Evolutionary conservation across 1,140 invertebrate genomes (phyloP).

Genomic region (Drosophila micromelanica): DNA sequence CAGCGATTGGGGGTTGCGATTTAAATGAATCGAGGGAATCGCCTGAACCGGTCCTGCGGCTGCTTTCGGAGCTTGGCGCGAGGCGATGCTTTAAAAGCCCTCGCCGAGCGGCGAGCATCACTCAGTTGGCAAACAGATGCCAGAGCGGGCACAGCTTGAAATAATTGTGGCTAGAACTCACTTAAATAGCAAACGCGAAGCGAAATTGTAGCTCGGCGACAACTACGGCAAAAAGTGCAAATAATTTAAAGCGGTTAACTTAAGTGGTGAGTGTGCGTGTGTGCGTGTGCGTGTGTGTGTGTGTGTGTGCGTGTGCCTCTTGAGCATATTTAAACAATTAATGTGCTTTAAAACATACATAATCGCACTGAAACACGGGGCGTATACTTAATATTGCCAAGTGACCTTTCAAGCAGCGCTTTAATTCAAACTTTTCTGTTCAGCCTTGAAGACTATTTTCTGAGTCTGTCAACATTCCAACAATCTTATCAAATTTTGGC

Average conservation of each 20-base stretch:
- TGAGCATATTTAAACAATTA: conserved; percentile 51
- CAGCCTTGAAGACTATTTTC: conserved; percentile 20
- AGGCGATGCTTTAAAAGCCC: conserved; percentile 67
- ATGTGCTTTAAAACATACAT: conserved; percentile 46
- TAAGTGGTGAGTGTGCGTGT: conserved; percentile 67
- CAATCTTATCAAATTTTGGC: conserved; percentile 23
- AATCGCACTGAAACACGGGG: conserved; percentile 13
- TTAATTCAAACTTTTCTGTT: conserved; percentile 7
- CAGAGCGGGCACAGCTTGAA: conserved; percentile 46
- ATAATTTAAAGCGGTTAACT: conserved; percentile 73
- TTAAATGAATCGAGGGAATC: not conserved
- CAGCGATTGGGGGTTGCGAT: not conserved
- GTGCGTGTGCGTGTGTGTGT: conserved; percentile 20
- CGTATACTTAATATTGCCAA: conserved; percentile 43
- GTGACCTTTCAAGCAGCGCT: conserved; percentile 25
- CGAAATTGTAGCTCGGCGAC: conserved; percentile 45
- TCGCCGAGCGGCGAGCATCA: conserved; percentile 50
- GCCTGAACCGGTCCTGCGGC: conserved; percentile 71
- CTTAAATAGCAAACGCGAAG: conserved; percentile 18
- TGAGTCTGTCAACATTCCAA: not conserved
- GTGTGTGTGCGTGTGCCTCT: conserved; percentile 34
- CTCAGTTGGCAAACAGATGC: conserved; percentile 61
- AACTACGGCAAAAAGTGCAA: conserved; percentile 60
- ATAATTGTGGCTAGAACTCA: conserved; percentile 6
- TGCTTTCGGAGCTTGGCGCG: conserved; percentile 16